Evolutionary conservation across 2,888 invertebrate genomes (phyloP).

Genomic region (Eubasilissa splendida): DNA sequence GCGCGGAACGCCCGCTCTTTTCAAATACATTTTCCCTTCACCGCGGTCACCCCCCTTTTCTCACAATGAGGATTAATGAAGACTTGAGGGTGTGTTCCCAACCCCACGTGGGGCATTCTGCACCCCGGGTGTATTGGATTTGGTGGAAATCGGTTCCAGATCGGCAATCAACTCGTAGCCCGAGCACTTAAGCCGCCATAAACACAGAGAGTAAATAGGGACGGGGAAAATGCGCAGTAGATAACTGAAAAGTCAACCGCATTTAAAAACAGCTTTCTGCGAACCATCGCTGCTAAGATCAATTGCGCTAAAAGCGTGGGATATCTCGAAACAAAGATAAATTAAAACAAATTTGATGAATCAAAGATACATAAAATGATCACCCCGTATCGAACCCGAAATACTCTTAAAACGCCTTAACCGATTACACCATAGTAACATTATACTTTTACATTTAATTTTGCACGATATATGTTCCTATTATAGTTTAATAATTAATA

Average conservation of each 20-base stretch:
- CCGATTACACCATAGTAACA: no score
- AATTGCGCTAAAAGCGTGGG: background rate
- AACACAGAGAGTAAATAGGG: constrained; percentile 29
- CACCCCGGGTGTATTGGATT: constrained; percentile 45
- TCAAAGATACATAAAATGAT: no score
- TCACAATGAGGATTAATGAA: constrained; percentile 50
- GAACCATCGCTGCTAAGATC: background rate
- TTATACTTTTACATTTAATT: no score
- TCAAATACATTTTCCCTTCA: background rate
- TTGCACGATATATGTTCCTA: no score
- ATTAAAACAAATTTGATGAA: no score
- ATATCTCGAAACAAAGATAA: background rate
- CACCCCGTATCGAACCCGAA: no score
- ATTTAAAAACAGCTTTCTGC: background rate
- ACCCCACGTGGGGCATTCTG: constrained; percentile 1
- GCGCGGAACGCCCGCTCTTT: constrained; percentile 32
- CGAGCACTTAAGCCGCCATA: constrained; percentile 40
- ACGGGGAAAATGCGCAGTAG: background rate
- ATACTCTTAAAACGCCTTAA: no score
- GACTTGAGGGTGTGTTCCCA: constrained; percentile 27
- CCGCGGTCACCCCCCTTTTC: background rate
- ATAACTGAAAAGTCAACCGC: constrained; percentile 37
- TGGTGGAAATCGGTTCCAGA: constrained; percentile 42
- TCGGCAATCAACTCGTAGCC: constrained; percentile 46
- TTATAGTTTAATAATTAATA: no score